Conservation (phyloP, 2,797 vertebrate species). For the Centropyge bicolor region DNA sequence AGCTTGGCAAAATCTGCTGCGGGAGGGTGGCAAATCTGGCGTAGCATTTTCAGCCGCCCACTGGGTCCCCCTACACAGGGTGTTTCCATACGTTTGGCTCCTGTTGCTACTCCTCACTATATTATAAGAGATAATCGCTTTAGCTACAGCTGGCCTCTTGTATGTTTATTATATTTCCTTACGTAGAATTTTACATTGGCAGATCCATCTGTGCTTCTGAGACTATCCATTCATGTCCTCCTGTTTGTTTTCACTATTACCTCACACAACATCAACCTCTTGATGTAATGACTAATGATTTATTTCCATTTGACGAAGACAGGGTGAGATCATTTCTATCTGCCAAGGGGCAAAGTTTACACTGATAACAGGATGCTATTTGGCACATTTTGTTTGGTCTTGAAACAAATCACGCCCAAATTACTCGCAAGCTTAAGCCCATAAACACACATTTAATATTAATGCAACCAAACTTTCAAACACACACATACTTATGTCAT, state of each 20-base stretch:
- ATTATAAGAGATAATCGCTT: constrained; percentile 23
- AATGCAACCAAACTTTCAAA: background rate
- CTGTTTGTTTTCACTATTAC: constrained; percentile 67
- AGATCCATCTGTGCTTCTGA: constrained; percentile 23
- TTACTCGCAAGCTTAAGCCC: constrained; percentile 4
- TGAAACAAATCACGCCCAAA: constrained; percentile 55
- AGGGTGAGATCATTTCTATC: constrained; percentile 41
- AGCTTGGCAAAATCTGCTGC: constrained; percentile 58
- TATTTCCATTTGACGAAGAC: constrained; percentile 52
- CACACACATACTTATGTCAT: background rate
- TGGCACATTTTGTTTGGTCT: constrained; percentile 46
- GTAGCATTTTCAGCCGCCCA: constrained; percentile 47
- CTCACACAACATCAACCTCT: constrained; percentile 58
- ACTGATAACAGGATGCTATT: constrained; percentile 46
- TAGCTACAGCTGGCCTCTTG: constrained; percentile 29
- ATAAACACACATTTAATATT: constrained; percentile 1
- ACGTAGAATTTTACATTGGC: constrained; percentile 9
- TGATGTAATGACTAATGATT: constrained; percentile 66
- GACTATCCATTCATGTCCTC: constrained; percentile 14
- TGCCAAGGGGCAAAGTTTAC: constrained; percentile 56
- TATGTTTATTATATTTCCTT: constrained; percentile 25
- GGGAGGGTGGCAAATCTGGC: constrained; percentile 47
- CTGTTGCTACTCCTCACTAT: constrained; percentile 46
- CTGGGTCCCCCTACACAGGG: constrained; percentile 40
- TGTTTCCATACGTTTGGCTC: constrained; percentile 61